These are phyloP conservation scores for Silurus asotus DNA, from an alignment of 2,113 vertebrate genomes.

Conservation along the genomic window DNA sequence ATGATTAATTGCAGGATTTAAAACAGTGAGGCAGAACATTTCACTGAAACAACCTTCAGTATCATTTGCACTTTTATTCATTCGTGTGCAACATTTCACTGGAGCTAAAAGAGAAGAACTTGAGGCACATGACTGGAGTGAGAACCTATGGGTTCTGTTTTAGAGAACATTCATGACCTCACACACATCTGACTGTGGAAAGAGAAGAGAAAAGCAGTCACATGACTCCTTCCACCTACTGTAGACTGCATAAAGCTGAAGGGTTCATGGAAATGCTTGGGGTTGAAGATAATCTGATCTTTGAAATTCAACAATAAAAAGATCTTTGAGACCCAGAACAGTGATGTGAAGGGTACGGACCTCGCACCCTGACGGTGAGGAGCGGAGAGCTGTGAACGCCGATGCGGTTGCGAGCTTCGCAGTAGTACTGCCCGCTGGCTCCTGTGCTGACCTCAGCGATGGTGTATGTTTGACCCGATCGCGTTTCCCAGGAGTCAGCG, in stretches of 20 bases:
- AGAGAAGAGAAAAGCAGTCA: background rate
- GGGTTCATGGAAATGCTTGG: background rate
- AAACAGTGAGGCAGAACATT: background rate
- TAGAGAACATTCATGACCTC: background rate
- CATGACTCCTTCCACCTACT: background rate
- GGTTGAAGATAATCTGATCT: background rate
- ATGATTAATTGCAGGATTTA: background rate
- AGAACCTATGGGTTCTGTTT: background rate
- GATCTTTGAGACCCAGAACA: background rate
- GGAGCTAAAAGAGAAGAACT: background rate
- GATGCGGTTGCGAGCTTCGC: constrained; percentile 73
- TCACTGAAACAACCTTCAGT: background rate
- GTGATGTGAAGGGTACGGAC: constrained; percentile 45
- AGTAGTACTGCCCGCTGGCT: constrained; percentile 77
- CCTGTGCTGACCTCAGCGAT: constrained; percentile 70
- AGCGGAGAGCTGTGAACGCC: constrained; percentile 73
- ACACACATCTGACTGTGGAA: constrained; percentile 3
- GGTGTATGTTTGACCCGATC: constrained; percentile 71
- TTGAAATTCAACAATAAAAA: background rate
- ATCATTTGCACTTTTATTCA: background rate
- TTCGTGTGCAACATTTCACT: no score
- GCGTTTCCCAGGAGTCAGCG: constrained; percentile 68
- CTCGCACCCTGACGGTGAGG: constrained; percentile 74
- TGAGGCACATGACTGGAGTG: background rate
- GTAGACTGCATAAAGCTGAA: background rate